Base-by-base conservation (phyloP, 2,113 vertebrate species). In the Pleuronectes platessa region DNA sequence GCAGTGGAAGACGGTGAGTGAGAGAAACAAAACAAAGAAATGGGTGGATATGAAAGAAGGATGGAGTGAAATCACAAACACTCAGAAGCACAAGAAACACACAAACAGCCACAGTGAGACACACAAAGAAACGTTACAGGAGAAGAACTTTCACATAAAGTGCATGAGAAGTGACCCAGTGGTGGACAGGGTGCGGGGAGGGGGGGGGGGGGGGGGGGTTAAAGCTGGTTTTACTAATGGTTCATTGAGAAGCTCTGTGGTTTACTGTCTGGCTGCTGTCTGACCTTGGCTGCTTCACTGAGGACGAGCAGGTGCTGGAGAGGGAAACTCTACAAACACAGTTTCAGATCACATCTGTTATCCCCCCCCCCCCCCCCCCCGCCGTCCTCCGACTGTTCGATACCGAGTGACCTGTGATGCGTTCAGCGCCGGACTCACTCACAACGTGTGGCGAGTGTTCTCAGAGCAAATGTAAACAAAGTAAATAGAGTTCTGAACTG, bases 251-350 rank as follows among this genome's bases (percentile, higher is more conserved):
- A 31, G 60, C 40, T 67, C 66, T 66, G 82, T 61, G 85, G 86
- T 73, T 79, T 72, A 70, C 61, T 76, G 79, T 81, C 64, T 76
- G 73, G 65, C 59, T 80, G 70, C 78, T 55, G 70, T 75, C 47
- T 88, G 89, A 88, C 87, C 85, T 80, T 82, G 84, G 64, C 76
- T 65, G 81, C 35, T 76, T 71, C 26, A 35, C 0, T 24, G 58
- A 79, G 56, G 86, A 81, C 63, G 45, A 42, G 3, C 9, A 24
- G 45, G 24, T 3, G 20, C 67, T 68, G 55, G 61, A 68, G 65
- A 69, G 35, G 71, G 78, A 78, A 74, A 68, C 12, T 72, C 67
- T 18, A 21, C 18, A 24, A 68, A 76, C 76, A 35, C 8, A 26
- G 26, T 61, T 9, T 76, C 68, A 20, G 40, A 54, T 76, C 62